Evolutionary conservation across 2,797 vertebrate genomes (phyloP).

Genomic region (Anguilla marmorata): DNA sequence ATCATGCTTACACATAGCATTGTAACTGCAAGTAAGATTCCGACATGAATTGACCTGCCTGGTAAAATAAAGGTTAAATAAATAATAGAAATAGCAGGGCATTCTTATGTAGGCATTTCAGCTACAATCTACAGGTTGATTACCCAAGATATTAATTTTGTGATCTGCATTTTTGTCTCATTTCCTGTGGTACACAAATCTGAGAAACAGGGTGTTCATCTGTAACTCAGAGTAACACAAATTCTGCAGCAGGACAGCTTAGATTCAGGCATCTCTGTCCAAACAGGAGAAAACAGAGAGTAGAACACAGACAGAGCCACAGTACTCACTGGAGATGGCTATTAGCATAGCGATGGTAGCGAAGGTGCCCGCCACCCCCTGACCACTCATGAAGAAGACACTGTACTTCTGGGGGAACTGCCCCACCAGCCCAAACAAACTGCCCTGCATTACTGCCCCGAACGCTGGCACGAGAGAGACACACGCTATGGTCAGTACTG

Average conservation of each 20-base stretch:
- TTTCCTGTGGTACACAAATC: not conserved
- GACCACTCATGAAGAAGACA: constrained; percentile 85
- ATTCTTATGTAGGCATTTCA: not conserved
- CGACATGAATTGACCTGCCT: too few species aligned
- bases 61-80: too few species aligned
- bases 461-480: constrained; percentile 70
- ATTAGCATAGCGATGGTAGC: constrained; percentile 84
- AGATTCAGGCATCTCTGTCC: not conserved
- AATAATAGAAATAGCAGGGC: not conserved
- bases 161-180: not conserved
- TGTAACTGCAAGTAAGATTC: too few species aligned
- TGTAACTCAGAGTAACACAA: not conserved
- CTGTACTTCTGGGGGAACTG: constrained; percentile 82
- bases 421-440: constrained; percentile 84
- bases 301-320: not conserved
- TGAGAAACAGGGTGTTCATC: not conserved
- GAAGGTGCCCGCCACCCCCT: constrained; percentile 88
- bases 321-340: constrained; percentile 81
- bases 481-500: not conserved
- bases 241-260: not conserved
- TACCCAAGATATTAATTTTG: not conserved
- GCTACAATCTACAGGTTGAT: not conserved
- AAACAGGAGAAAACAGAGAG: not conserved
- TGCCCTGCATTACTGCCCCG: constrained; percentile 83
- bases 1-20: not conserved